phyloP scores from a whole-genome alignment of 2,797 vertebrate genomes.

The Sarcophilus harrisii region DNA sequence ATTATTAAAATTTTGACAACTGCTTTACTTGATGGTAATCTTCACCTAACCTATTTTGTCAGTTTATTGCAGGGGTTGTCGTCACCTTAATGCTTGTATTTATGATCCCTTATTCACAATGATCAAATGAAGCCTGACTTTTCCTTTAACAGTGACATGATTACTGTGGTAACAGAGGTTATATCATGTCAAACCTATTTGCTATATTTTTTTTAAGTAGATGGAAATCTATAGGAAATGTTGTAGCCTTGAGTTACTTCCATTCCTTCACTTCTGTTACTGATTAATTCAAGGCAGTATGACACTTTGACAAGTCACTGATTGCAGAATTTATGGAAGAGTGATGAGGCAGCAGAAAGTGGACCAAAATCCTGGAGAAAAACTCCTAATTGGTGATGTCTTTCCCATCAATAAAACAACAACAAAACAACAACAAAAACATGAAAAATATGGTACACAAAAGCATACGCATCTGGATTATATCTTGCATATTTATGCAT shows the following conservation, averaged over 20 bases:
- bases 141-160: background rate
- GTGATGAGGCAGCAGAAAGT: conserved; percentile 28
- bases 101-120: background rate
- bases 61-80: background rate
- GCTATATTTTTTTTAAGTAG: background rate
- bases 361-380: conserved; percentile 34
- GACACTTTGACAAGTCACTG: conserved; percentile 49
- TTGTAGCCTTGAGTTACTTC: background rate
- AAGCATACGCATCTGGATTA: conserved; percentile 70
- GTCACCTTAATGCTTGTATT: background rate
- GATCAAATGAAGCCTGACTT: background rate
- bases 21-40: background rate
- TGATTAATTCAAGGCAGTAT: conserved; percentile 35
- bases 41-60: background rate
- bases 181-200: background rate
- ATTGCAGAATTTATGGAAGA: conserved; percentile 45
- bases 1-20: background rate
- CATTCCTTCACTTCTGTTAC: background rate
- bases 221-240: background rate
- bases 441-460: conserved; percentile 55
- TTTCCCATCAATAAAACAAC: conserved; percentile 56
- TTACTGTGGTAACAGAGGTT: background rate
- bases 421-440: conserved; percentile 38
- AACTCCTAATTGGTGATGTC: conserved; percentile 49
- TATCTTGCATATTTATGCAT: conserved; percentile 78